Evolutionary conservation across 2,888 invertebrate species (phyloP), one percentile per base, ranked within the genome.

Genomic region (Neuroscelio doddi): DNA sequence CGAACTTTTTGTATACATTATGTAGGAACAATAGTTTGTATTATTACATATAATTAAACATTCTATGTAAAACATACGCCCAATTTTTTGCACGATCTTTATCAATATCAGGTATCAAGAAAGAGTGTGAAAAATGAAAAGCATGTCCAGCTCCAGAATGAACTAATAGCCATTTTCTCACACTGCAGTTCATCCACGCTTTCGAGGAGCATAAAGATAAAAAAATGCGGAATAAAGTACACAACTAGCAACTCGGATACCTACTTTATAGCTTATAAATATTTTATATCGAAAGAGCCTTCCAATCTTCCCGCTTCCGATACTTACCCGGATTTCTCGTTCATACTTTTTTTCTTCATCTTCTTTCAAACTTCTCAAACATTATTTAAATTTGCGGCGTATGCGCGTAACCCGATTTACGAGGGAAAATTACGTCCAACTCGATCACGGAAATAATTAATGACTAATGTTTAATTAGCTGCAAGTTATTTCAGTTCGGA

Each of bases 261-360:
- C n/a, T 38, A 21, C 38, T 16, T 38, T 38, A 38, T 38, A n/a
- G 17, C 38, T 36, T 36, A 38, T 38, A 38, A 38, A 38, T 38
- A 38, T 38, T 38, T 38, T 38, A 38, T 38, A 38, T n/a, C 38
- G 7, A 38, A 38, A 16, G 36, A 36, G 38, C 55, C 47, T 51
- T 61, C 47, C 44, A 34, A 27, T 46, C 5, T 29, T 50, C 30
- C 32, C 44, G 14, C 56, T 44, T 46, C 34, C 38, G 10, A 15
- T 34, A 41, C 47, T 52, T 55, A 24, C 38, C 41, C 24, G 21
- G 38, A 38, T 38, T 38, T 38, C 41, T 36, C 29, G 29, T 47
- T 32, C 44, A n/a, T 34, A 21, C n/a, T 14, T 46, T 21, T 5
- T 10, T 42, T 53, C 51, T 42, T 15, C 61, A 29, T 47, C 46